Percentiles rank a stretch among this genome's conserved stretches.
Conservation (phyloP, 2,888 invertebrate genomes). For the Dicyrtomina minuta region DNA sequence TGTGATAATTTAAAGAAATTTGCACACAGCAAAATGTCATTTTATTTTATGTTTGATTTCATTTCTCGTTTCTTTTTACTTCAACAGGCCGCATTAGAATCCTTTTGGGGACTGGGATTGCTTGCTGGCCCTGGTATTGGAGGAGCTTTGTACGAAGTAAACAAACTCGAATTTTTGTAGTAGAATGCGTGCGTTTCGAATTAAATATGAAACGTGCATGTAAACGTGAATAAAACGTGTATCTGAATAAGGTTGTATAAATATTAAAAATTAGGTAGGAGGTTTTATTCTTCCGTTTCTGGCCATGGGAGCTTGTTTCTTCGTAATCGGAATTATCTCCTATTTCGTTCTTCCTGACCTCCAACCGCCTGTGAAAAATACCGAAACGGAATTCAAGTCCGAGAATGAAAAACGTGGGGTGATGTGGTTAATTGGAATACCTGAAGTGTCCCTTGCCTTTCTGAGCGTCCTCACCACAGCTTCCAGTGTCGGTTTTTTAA, state of each 20-base stretch:
- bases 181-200: too few relatives aligned
- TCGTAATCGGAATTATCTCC: too few relatives aligned
- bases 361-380: too few relatives aligned
- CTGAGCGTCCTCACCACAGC: constrained; percentile 56
- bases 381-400: too few relatives aligned
- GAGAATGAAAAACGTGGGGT: too few relatives aligned
- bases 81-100: constrained; percentile 56
- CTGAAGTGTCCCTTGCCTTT: constrained; percentile 56
- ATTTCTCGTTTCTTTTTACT: neutral
- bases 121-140: constrained; percentile 57
- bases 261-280: constrained; percentile 57
- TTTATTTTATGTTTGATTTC: too few relatives aligned
- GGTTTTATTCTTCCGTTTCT: constrained; percentile 58
- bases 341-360: constrained; percentile 61
- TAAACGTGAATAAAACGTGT: constrained; percentile 53
- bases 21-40: too few relatives aligned
- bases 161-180: neutral
- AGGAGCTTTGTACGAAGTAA: constrained; percentile 55
- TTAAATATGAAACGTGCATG: too few relatives aligned
- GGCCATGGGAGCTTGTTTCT: too few relatives aligned
- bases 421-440: too few relatives aligned
- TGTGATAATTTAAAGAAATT: constrained; percentile 54
- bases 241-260: too few relatives aligned
- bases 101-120: constrained; percentile 57
- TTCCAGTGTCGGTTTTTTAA: constrained; percentile 61